These are phyloP conservation scores for Tragelaphus imberbis DNA, from an alignment of 2,113 vertebrate genomes.

Conservation along the genomic window DNA sequence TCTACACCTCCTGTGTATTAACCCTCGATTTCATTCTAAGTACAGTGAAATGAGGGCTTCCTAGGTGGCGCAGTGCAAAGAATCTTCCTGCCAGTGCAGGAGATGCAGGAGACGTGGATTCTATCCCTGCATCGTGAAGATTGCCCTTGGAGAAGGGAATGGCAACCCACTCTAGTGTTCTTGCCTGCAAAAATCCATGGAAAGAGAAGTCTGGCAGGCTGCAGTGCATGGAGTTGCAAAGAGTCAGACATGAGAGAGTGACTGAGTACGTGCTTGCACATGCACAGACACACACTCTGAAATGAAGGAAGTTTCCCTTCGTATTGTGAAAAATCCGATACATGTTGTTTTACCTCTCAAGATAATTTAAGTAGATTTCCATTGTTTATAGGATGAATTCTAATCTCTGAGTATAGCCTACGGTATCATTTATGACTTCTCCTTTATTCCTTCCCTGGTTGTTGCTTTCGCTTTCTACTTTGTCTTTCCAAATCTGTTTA, in stretches of 20 bases:
- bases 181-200: neutral
- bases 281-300: neutral
- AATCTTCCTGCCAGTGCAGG: neutral
- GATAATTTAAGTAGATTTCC: neutral
- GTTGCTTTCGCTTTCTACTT: neutral
- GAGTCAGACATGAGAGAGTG: neutral
- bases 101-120: neutral
- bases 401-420: neutral
- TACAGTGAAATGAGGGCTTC: neutral
- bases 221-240: neutral
- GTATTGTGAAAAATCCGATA: neutral
- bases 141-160: neutral
- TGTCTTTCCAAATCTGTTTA: neutral
- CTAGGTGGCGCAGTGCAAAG: neutral
- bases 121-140: neutral
- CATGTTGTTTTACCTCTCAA: neutral
- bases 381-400: neutral
- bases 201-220: neutral
- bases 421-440: neutral
- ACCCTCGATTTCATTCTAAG: neutral
- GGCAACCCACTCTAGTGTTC: neutral
- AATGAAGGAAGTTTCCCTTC: neutral
- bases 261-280: neutral
- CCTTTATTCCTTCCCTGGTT: neutral
- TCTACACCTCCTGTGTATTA: neutral